Evolutionary conservation across 53 echinoderm and acorn worm species (phyloP).

Genomic region (Holothuria scabra): DNA sequence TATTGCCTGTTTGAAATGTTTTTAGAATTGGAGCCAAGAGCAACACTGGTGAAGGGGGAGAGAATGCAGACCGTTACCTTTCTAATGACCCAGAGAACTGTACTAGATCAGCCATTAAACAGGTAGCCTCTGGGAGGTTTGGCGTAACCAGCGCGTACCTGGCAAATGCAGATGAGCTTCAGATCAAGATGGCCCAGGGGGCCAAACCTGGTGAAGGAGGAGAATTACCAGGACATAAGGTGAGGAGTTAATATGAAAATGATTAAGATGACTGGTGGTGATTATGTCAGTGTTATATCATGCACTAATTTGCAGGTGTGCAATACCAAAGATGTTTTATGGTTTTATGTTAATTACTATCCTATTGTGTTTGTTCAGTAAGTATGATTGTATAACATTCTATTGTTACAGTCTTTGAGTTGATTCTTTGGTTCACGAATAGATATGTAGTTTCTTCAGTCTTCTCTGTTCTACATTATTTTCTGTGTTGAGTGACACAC

Average conservation of each 20-base stretch:
- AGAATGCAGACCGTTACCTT: slow-evolving; percentile 78
- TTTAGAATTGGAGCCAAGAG: slow-evolving; percentile 89
- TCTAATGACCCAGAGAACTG: slow-evolving; percentile 69
- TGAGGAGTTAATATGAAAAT: neutral
- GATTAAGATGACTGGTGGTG: neutral
- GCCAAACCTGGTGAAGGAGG: slow-evolving; percentile 99
- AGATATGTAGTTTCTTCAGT: too few species aligned
- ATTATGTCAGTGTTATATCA: too few species aligned
- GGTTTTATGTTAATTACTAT: too few species aligned
- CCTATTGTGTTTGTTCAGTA: too few species aligned
- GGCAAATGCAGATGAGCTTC: slow-evolving; percentile 91
- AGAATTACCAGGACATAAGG: slow-evolving; percentile 94
- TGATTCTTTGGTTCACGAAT: too few species aligned
- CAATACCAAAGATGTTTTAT: too few species aligned
- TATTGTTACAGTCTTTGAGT: too few species aligned
- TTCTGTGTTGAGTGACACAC: too few species aligned
- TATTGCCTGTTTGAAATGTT: too few species aligned
- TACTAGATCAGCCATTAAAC: slow-evolving; percentile 87
- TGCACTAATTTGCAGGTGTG: too few species aligned
- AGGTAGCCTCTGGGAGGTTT: slow-evolving; percentile 97
- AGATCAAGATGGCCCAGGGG: slow-evolving; percentile 99
- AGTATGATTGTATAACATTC: too few species aligned
- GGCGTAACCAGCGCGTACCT: slow-evolving; percentile 95
- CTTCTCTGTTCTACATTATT: too few species aligned
- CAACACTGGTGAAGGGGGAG: slow-evolving; percentile 97